Base-by-base conservation (phyloP, 2,797 vertebrate species). In the Hypotaenidia philippensis region DNA sequence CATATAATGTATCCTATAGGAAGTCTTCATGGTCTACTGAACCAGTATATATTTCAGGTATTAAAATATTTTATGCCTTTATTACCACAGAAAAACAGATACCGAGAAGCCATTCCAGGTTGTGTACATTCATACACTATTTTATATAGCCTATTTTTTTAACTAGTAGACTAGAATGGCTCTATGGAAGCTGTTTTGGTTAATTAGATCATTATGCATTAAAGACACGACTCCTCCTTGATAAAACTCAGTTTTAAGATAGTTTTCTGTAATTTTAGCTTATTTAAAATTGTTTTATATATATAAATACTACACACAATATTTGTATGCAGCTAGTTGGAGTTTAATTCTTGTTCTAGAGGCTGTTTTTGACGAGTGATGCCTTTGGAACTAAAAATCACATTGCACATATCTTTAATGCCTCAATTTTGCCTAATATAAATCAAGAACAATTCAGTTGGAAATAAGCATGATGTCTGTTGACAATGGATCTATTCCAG, bases 181-280 rank as follows among this genome's bases (percentile, higher is more conserved):
- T 96, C 66, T 64, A 90, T 69, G 69, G 64, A 49, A 95, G 50
- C 32, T 91, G 77, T 76, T 95, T 77, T 52, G 57, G 72, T 88
- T 93, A 70, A 95, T 91, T 86, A 83, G 72, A 84, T 70, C 44
- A 87, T 94, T 94, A 87, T 89, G 27, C 60, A 94, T 88, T 97
- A 93, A 91, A 77, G 53, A 40, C 32, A 89, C 31, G 82, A 80
- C 22, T 22, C 26, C 4, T 57, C 50, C 89, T 82, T 85, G 49
- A 77, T 90, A 95, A 92, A 94, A 53, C n/a, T 44, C 55, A 29
- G 22, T 36, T 17, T 96, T 80, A 79, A 85, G 94, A 29, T 40
- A 91, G 94, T 36, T 74, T 64, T 72, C 49, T 96, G 85, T 31
- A 75, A 50, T 10, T 31, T 13, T 36, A 92, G 12, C 11, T 23